Conservation (phyloP, 2,797 vertebrate species). For the Lepidocolaptes lacrymiger region DNA sequence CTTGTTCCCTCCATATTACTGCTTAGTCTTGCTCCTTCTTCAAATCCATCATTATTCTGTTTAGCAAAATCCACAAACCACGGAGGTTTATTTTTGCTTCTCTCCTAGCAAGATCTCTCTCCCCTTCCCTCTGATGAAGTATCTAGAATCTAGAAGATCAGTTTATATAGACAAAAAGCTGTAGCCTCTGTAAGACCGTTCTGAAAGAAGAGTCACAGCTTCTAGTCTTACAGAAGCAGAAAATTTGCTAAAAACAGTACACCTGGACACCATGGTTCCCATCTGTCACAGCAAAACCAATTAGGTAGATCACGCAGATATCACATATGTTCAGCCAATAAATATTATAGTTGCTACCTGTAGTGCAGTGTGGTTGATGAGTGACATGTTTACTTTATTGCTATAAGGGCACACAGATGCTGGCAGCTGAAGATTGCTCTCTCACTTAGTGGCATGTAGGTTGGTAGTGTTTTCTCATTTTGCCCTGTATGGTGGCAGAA, state of each 20-base stretch:
- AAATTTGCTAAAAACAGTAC: not conserved
- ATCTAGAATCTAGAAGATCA: not conserved
- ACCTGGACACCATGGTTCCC: not conserved
- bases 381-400: not conserved
- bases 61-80: not conserved
- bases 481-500: not conserved
- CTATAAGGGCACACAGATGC: not conserved
- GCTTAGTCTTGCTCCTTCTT: not conserved
- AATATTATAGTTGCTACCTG: not conserved
- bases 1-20: not conserved
- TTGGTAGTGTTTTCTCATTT: not conserved
- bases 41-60: not conserved
- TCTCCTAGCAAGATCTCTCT: not conserved
- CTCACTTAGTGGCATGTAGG: not conserved
- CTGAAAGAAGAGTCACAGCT: not conserved
- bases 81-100: not conserved
- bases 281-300: not conserved
- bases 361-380: not conserved
- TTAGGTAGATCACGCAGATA: not conserved
- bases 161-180: not conserved
- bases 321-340: not conserved
- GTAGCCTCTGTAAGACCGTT: not conserved
- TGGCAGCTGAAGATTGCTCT: not conserved
- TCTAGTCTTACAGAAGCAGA: not conserved
- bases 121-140: not conserved